Percentiles rank a stretch among this genome's conserved stretches.
Conservation (phyloP, 2,888 invertebrate species). For the Ormyrus thymus region DNA sequence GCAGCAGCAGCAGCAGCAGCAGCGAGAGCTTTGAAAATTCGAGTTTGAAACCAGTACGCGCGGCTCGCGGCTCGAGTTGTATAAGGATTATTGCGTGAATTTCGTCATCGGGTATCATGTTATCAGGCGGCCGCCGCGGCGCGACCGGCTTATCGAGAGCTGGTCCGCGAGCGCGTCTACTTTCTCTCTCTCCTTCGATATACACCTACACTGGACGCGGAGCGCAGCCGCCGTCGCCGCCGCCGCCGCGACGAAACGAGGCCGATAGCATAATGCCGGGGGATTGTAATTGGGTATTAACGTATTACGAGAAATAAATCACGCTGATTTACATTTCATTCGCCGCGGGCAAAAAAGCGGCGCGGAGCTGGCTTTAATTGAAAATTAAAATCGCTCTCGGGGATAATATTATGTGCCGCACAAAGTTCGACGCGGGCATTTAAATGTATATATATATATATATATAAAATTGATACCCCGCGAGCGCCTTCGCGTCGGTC, state of each 20-base stretch:
- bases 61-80: constrained; percentile 5
- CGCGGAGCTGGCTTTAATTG: no score
- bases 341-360: no score
- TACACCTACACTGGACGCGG: background rate
- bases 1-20: background rate
- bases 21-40: constrained; percentile 46
- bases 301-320: constrained; percentile 12
- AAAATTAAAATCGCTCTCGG: no score
- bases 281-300: constrained; percentile 12
- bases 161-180: constrained; percentile 33
- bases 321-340: background rate
- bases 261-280: background rate
- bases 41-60: constrained; percentile 46
- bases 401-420: no score
- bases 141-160: constrained; percentile 42
- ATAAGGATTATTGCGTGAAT: constrained; percentile 48
- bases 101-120: constrained; percentile 45
- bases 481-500: no score
- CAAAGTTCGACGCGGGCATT: no score
- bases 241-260: background rate
- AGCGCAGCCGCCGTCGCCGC: background rate
- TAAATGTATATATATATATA: no score
- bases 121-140: constrained; percentile 17
- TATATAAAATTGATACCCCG: no score
- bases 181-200: constrained; percentile 27